Evolutionary conservation across 2,888 invertebrate species (phyloP), one percentile per base, ranked within the genome.

Genomic region (Thalpophila matura): DNA sequence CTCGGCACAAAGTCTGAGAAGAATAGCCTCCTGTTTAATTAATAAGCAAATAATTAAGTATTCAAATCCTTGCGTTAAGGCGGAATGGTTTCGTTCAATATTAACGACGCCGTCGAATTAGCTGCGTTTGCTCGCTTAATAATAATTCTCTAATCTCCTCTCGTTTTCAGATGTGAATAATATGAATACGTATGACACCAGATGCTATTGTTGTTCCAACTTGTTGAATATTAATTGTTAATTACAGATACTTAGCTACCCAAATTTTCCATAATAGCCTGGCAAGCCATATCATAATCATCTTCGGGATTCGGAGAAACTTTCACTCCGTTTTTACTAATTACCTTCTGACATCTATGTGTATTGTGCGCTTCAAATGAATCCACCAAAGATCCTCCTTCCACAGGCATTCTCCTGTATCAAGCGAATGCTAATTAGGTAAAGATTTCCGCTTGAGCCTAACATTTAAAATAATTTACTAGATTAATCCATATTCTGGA

Each of bases 11-110:
- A 56, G 43, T 73, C 65, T 76, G 57, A 43, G 71, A 67, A 66
- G 59, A 64, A 68, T 67, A 54, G 55, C 49, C 54, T 43, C 56
- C 43, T 64, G 61, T 67, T 71, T 80, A 77, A 81, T 84, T 82
- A 81, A 82, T 81, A 77, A 81, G 82, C 76, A 79, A 83, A 80
- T 79, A 75, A 81, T 80, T 79, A 60, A 74, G 66, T 57, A 75
- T 80, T 79, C 66, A 71, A 75, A 80, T 77, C 68, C 77, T 62
- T 57, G 58, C 64, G 59, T 67, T 64, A 60, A 69, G 62, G 46
- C 59, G 55, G 71, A 37, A 63, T 76, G 66, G 76, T 59, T 51
- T 59, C 67, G 57, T 72, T 73, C 61, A 79, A 79, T 81, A 80
- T 82, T 68, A 68, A 58, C 54, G 64, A 47, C 33, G 29, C 14